A percentile compares a stretch with the other conserved stretches of the same genome.
phyloP scores from a whole-genome alignment of 2,797 vertebrate species.

The Enteromius unitaeniatus region DNA sequence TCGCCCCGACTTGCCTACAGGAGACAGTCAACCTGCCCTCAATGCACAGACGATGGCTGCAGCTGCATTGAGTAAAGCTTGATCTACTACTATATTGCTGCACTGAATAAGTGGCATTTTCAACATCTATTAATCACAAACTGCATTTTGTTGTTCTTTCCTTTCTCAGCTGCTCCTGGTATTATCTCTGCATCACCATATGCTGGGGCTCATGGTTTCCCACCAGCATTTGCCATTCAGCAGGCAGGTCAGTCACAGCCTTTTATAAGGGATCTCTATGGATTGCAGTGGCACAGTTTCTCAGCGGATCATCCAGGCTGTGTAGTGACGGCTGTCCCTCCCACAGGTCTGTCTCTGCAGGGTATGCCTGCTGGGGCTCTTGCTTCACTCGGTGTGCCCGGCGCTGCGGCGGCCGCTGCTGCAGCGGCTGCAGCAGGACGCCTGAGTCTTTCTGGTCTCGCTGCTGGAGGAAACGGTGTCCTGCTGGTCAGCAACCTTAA shows the following conservation, averaged over 20 bases:
- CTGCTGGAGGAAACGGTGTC: slow-evolving; percentile 86
- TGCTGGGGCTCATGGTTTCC: slow-evolving; percentile 89
- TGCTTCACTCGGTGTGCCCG: slow-evolving; percentile 87
- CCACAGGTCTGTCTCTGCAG: slow-evolving; percentile 84
- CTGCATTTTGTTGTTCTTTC: not conserved
- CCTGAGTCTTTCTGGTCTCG: slow-evolving; percentile 86
- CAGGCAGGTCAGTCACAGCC: slow-evolving; percentile 79
- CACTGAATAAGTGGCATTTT: not conserved
- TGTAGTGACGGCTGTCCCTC: not conserved
- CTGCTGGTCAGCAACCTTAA: slow-evolving; percentile 96
- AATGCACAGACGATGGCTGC: slow-evolving; percentile 93
- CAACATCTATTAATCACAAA: not conserved
- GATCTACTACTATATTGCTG: not conserved
- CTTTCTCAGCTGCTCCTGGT: slow-evolving; percentile 84
- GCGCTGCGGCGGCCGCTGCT: slow-evolving; percentile 76
- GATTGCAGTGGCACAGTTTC: slow-evolving; percentile 1
- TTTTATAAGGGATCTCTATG: slow-evolving; percentile 10
- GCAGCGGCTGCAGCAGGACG: slow-evolving; percentile 89
- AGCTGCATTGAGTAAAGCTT: slow-evolving; percentile 87
- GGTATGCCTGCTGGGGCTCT: slow-evolving; percentile 86
- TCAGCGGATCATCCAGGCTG: not conserved
- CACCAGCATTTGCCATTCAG: slow-evolving; percentile 90
- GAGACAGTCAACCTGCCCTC: slow-evolving; percentile 88
- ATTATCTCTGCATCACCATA: slow-evolving; percentile 93
- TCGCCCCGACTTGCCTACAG: slow-evolving; percentile 91